Conservation (phyloP, 1,140 invertebrate species). For the Microplitis mediator region DNA sequence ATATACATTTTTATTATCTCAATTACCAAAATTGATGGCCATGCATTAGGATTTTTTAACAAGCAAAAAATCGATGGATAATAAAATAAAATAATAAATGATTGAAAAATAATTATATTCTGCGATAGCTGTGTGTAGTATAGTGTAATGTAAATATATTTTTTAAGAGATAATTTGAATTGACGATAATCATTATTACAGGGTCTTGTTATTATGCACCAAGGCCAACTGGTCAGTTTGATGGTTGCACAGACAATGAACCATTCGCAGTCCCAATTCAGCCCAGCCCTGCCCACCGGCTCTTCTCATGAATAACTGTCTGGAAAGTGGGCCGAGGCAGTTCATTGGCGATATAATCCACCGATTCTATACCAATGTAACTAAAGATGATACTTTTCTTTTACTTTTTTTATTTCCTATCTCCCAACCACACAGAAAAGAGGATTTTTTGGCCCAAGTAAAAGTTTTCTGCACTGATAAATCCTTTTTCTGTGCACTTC, state of each 20-base stretch:
- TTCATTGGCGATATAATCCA: neutral
- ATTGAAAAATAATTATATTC: neutral
- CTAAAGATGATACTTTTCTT: neutral
- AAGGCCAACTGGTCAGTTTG: constrained; percentile 21
- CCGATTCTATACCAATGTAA: neutral
- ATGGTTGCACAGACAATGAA: constrained; percentile 10
- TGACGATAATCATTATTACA: constrained; percentile 4
- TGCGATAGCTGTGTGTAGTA: too few species aligned
- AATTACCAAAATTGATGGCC: too few species aligned
- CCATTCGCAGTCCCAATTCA: neutral
- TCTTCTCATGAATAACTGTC: constrained; percentile 5
- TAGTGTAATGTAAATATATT: neutral
- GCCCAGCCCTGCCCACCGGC: constrained; percentile 10
- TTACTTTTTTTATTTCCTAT: too few species aligned
- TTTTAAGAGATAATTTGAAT: neutral
- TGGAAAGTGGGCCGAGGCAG: constrained; percentile 6
- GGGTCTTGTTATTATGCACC: constrained; percentile 4
- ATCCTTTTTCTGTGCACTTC: neutral
- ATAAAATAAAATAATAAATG: too few species aligned
- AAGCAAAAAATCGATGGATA: too few species aligned
- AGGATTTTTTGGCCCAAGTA: too few species aligned
- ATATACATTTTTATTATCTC: too few species aligned
- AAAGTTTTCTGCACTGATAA: too few species aligned
- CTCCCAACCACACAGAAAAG: too few species aligned
- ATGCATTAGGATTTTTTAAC: too few species aligned